phyloP scores from a whole-genome alignment of 2,888 invertebrate species.

The Crossocerus cetratus region DNA sequence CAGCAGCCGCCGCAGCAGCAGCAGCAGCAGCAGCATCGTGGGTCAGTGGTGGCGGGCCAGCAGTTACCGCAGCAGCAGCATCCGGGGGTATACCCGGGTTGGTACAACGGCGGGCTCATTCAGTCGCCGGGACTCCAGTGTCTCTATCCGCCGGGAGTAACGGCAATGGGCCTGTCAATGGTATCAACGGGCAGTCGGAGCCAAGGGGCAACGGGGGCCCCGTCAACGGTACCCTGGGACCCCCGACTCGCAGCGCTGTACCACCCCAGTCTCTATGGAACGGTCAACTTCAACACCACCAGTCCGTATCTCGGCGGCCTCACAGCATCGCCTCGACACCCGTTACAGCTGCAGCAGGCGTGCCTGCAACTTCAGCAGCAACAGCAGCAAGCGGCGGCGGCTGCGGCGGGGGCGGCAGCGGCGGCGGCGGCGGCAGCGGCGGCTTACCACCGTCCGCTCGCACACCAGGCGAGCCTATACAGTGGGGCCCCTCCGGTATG shows the following conservation, averaged over 20 bases:
- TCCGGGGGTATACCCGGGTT: constrained; percentile 51
- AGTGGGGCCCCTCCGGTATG: constrained; percentile 74
- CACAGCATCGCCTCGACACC: constrained; percentile 82
- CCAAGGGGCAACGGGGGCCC: constrained; percentile 44
- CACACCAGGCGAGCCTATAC: constrained; percentile 71
- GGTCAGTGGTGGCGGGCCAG: constrained; percentile 21
- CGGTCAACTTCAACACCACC: constrained; percentile 64
- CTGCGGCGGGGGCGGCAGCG: constrained; percentile 58
- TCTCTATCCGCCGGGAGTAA: constrained; percentile 53
- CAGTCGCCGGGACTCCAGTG: constrained; percentile 68
- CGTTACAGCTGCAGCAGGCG: constrained; percentile 60
- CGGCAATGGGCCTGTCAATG: constrained; percentile 53
- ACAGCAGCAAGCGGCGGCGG: constrained; percentile 56
- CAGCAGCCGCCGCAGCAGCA: no score
- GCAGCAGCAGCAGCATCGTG: constrained; percentile 45
- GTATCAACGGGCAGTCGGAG: constrained; percentile 54
- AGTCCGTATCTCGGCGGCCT: constrained; percentile 78
- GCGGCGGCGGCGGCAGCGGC: constrained; percentile 55
- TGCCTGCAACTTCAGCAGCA: constrained; percentile 61
- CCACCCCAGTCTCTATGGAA: constrained; percentile 75
- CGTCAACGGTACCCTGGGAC: constrained; percentile 49
- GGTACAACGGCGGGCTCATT: constrained; percentile 62
- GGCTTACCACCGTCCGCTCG: constrained; percentile 57
- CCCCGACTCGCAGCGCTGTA: constrained; percentile 67
- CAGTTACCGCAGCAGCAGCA: constrained; percentile 50